Base-by-base conservation (phyloP, 2,797 vertebrate genomes). In the Rhabdomys pumilio region DNA sequence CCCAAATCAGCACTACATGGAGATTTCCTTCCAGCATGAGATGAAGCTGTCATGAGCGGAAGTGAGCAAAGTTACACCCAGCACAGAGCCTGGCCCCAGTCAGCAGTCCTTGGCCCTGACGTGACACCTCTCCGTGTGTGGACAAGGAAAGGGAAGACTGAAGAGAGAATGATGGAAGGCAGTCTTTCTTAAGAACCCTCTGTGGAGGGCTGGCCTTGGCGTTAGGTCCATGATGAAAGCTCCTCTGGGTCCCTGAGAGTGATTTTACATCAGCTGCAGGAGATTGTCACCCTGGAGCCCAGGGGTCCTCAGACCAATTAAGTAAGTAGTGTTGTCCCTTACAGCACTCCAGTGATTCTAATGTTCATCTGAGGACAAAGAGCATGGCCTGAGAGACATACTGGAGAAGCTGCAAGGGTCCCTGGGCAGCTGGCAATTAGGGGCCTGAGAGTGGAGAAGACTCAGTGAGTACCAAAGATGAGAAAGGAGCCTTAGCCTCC, bases 201-300 rank as follows among this genome's bases (percentile, higher is more conserved):
- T 19, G 3, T 3, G 17, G 84, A 59, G 91, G 61, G 34, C 93
- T 80, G 34, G 26, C 65, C 15, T 2, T 0, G 2, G 63, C 47
- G 0, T 15, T 0, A 15, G 75, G 38, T 4, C 17, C 0, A 0
- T 17, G 15, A 67, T 24, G 84, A 79, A 75, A n/a, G 3, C 34
- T 83, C 82, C 55, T 26, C 19, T 3, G 17, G 67, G 22, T 61
- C 0, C 81, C 9, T 0, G 17, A 34, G 1, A 3, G 72, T 7
- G 50, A 47, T 1, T 81, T 59, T n/a, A 34, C 13, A 31, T 86
- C 0, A 0, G 50, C 20, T 24, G 13, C 44, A 8, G 0, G 3
- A 41, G 4, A 85, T 24, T n/a, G 13, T 65, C 41, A 31, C 1
- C n/a, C 0, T 17, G n/a, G 91, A 17, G 63, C 75, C 44, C 7